Evolutionary conservation across 2,113 vertebrate species (phyloP).

Genomic region (Poecilia latipinna): DNA sequence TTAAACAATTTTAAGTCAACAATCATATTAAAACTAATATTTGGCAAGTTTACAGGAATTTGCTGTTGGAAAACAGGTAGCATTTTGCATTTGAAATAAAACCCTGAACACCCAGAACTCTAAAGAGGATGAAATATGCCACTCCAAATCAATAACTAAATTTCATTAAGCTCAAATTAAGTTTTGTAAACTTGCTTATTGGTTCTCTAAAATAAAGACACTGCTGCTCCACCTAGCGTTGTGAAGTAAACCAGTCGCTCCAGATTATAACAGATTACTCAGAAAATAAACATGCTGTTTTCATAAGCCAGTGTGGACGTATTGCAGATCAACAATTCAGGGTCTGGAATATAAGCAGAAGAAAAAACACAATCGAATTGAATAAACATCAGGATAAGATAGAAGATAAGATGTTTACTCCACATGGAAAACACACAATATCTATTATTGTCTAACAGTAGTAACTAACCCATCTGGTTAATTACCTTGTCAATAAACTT

Average conservation of each 20-base stretch:
- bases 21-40: not conserved
- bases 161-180: constrained; percentile 63
- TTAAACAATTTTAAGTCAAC: not conserved
- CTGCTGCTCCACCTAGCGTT: constrained; percentile 55
- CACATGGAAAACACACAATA: not conserved
- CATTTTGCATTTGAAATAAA: constrained; percentile 33
- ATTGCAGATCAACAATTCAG: not conserved
- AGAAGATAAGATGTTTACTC: not conserved
- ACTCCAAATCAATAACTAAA: constrained; percentile 54
- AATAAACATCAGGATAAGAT: not conserved
- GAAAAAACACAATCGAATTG: constrained; percentile 1
- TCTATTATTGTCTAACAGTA: constrained; percentile 28
- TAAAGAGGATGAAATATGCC: constrained; percentile 35
- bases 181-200: constrained; percentile 20
- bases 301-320: not conserved
- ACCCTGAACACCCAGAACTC: constrained; percentile 19
- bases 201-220: not conserved
- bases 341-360: constrained; percentile 8
- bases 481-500: constrained; percentile 67
- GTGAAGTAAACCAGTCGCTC: not conserved
- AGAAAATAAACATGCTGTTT: not conserved
- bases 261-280: not conserved
- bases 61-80: not conserved
- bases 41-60: not conserved
- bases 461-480: constrained; percentile 66